Evolutionary conservation across 2,113 vertebrate species (phyloP).

Genomic region (Procavia capensis): DNA sequence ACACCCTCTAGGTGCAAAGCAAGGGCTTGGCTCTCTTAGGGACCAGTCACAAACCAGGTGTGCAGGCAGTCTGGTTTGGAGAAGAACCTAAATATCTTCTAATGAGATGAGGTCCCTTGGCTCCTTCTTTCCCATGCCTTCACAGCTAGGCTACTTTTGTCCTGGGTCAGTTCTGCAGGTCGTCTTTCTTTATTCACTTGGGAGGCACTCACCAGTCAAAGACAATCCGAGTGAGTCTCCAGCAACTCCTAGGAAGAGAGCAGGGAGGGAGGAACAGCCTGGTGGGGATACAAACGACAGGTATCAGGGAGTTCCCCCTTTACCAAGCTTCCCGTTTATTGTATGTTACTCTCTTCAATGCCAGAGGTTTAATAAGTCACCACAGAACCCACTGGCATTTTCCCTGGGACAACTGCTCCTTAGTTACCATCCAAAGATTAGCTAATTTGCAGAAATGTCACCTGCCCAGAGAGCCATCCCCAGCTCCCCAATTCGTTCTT

Average conservation of each 20-base stretch:
- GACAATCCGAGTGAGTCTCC: background rate
- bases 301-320: background rate
- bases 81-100: background rate
- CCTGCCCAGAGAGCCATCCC: background rate
- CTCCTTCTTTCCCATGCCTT: background rate
- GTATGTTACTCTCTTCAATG: background rate
- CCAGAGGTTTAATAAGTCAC: background rate
- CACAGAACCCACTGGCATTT: no score
- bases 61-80: background rate
- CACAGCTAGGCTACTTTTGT: background rate
- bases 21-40: conserved; percentile 7
- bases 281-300: background rate
- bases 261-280: background rate
- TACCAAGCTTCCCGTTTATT: background rate
- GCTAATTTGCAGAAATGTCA: background rate
- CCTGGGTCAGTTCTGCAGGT: background rate
- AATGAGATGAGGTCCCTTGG: background rate
- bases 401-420: background rate
- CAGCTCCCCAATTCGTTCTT: no score
- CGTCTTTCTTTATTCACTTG: background rate
- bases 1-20: background rate
- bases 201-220: background rate
- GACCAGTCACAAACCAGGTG: background rate
- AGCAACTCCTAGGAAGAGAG: background rate
- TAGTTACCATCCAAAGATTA: background rate